Conservation (phyloP, 2,888 invertebrate species). For the Sesamia inferens region DNA sequence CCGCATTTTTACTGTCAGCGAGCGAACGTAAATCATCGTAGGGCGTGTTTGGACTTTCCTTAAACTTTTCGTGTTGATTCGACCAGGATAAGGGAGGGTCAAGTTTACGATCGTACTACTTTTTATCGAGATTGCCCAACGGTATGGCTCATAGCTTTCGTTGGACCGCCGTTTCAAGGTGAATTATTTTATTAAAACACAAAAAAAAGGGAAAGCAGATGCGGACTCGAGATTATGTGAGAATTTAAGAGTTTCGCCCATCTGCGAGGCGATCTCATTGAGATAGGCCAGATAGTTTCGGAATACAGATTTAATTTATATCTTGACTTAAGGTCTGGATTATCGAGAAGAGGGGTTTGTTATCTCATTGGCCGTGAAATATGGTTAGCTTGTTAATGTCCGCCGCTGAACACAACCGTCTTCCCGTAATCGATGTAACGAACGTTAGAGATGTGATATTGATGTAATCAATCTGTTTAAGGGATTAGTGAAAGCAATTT, state of each 20-base stretch:
- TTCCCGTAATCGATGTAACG: conserved; percentile 28
- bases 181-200: conserved; percentile 84
- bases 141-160: conserved; percentile 80
- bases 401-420: conserved; percentile 33
- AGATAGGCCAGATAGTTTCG: conserved; percentile 69
- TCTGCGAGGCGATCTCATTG: conserved; percentile 70
- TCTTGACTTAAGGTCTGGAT: conserved; percentile 45
- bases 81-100: conserved; percentile 83
- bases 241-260: conserved; percentile 79
- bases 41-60: conserved; percentile 71
- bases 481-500: conserved; percentile 36
- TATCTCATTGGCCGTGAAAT: conserved; percentile 51
- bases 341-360: conserved; percentile 40
- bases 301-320: conserved; percentile 57
- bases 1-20: conserved; percentile 81
- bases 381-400: conserved; percentile 32
- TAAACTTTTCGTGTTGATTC: conserved; percentile 81
- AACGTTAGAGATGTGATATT: conserved; percentile 39
- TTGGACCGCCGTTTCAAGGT: conserved; percentile 78
- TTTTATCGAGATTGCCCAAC: conserved; percentile 86
- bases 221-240: conserved; percentile 76
- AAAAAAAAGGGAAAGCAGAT: conserved; percentile 77
- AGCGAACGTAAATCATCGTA: conserved; percentile 79
- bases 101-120: conserved; percentile 84
- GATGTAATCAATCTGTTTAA: conserved; percentile 34